Evolutionary conservation across 2,888 invertebrate genomes (phyloP), one percentile per base, ranked within the genome.

Genomic region (Idaea biselata): DNA sequence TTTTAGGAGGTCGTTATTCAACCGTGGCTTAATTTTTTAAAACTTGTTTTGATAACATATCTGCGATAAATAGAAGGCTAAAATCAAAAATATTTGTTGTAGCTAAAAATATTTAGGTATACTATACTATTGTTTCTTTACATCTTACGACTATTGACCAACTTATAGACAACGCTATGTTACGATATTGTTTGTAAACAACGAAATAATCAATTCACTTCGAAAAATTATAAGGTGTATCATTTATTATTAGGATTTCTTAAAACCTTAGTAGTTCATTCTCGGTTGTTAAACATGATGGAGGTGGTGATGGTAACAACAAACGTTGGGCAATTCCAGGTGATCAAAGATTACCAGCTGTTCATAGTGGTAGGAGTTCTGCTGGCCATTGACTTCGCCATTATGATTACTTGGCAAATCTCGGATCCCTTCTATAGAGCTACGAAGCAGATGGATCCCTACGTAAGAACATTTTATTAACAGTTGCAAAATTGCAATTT

Each of bases 401-500:
- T 99, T 68, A 97, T 99, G 95, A 97, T 97, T 3, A 97, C 98
- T 1, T 99, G 99, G 99, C 99, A 99, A 84, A 94, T 99, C 62
- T 96, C 99, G 0, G 99, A 99, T 88, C 99, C 99, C 0, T 98
- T 98, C 89, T 98, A 97, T 84, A 92, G 98, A 60, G 97, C 97
- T 67, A 98, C 97, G 0, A 98, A 98, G 81, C 95, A 96, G 78
- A 95, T 98, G 92, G 97, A 97, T 74, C 96, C 97, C 59, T 96
- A 97, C 86, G 98, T 98, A 91, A 94, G 95, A 93, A 32, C 0
- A 32, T 32, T 32, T 32, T 32, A 2, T 11, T 32, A n/a, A n/a
- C n/a, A n/a, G 32, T 32, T 32, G 32, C 0, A 44, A 44, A 44
- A 44, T 11, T 3, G 5, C 25, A 44, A 44, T 33, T 33, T 33